These are phyloP conservation scores for Mamestra configurata DNA, from an alignment of 1,140 invertebrate species.

Conservation along the genomic window DNA sequence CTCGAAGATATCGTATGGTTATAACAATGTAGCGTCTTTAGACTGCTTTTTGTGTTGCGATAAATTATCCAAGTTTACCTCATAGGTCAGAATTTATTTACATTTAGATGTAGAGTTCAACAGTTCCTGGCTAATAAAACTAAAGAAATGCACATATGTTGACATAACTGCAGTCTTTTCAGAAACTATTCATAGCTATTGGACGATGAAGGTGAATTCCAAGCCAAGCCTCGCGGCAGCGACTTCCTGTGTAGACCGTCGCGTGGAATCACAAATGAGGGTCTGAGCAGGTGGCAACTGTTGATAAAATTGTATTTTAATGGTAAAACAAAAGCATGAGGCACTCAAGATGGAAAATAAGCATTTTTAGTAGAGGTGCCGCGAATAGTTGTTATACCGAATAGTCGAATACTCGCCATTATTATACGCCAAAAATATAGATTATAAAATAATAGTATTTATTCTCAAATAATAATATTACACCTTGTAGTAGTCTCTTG, in stretches of 20 bases:
- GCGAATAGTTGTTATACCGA: no score
- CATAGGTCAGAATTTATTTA: background rate
- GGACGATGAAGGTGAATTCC: constrained; percentile 46
- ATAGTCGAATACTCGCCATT: no score
- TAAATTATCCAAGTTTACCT: no score
- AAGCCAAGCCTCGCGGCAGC: constrained; percentile 50
- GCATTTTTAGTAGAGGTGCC: no score
- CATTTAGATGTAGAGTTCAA: background rate
- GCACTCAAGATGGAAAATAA: background rate
- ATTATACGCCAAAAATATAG: no score
- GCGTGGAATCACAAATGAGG: constrained; percentile 62
- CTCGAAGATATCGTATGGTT: no score
- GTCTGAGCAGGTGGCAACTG: background rate
- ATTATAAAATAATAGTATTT: no score
- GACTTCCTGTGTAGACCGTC: constrained; percentile 59
- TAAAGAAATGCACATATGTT: background rate
- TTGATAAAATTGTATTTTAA: background rate
- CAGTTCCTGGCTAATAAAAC: background rate
- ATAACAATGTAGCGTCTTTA: no score
- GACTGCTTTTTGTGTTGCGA: no score
- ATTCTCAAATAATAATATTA: no score
- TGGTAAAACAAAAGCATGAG: background rate
- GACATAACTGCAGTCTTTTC: background rate
- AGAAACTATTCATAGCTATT: background rate
- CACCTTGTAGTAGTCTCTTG: no score